Conservation (phyloP, 2,888 invertebrate genomes). For the Agrochola circellaris region DNA sequence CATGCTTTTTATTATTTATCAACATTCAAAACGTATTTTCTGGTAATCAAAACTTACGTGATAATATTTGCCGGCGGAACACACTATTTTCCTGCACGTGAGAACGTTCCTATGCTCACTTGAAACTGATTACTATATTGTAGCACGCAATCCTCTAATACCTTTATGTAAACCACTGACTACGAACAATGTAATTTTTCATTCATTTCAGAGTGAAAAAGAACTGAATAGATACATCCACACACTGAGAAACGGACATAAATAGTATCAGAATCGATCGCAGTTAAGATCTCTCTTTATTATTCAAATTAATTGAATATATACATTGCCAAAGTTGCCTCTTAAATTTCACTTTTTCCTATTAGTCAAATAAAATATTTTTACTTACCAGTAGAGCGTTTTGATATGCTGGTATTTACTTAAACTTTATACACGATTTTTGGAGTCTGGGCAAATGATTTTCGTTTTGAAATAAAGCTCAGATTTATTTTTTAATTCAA, state of each 20-base stretch:
- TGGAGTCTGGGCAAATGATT: conserved; percentile 54
- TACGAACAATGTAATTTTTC: conserved; percentile 48
- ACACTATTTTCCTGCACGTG: conserved; percentile 55
- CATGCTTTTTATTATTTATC: conserved; percentile 52
- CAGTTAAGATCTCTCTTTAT: conserved; percentile 71
- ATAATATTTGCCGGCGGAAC: conserved; percentile 55
- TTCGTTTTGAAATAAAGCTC: conserved; percentile 67
- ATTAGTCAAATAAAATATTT: conserved; percentile 43
- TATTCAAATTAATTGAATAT: conserved; percentile 76
- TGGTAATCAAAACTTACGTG: conserved; percentile 56
- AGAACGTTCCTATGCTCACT: conserved; percentile 35
- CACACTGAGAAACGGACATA: conserved; percentile 66
- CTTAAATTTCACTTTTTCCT: conserved; percentile 64
- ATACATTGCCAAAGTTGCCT: conserved; percentile 54
- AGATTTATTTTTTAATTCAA: conserved; percentile 65
- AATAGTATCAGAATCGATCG: conserved; percentile 67
- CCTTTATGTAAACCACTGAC: conserved; percentile 42
- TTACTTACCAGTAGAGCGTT: conserved; percentile 66
- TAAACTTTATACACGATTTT: conserved; percentile 47
- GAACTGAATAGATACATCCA: conserved; percentile 59
- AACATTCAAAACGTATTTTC: conserved; percentile 46
- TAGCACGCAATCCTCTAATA: conserved; percentile 55
- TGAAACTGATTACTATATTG: conserved; percentile 39
- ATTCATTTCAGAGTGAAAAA: conserved; percentile 59
- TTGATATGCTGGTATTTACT: conserved; percentile 33